Percentiles rank a stretch among this genome's conserved stretches.
These are phyloP conservation scores for Apeltes quadracus DNA, from an alignment of 2,113 vertebrate genomes.

Conservation along the genomic window DNA sequence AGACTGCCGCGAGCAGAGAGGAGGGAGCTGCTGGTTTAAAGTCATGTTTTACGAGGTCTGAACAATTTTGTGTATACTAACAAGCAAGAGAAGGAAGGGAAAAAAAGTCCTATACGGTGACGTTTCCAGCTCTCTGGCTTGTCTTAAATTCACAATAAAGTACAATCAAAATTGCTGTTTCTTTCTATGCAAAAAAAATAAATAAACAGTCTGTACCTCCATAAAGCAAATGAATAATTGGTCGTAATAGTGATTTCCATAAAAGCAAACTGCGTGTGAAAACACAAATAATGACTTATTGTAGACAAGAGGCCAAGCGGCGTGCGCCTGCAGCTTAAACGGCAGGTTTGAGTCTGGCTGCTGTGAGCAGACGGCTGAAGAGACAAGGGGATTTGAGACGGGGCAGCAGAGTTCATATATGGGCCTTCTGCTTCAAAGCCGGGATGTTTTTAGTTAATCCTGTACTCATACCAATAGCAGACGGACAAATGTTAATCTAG, in stretches of 20 bases:
- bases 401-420: conserved; percentile 62
- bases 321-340: conserved; percentile 30
- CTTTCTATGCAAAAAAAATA: neutral
- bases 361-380: conserved; percentile 45
- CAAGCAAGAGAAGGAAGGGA: conserved; percentile 6
- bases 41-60: conserved; percentile 71
- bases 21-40: conserved; percentile 62
- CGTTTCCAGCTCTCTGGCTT: conserved; percentile 10
- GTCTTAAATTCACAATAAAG: conserved; percentile 13
- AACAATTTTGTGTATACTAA: conserved; percentile 54
- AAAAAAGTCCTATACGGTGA: conserved; percentile 6
- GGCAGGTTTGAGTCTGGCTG: conserved; percentile 21
- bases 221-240: neutral
- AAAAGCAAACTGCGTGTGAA: conserved; percentile 12
- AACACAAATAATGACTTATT: conserved; percentile 6
- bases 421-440: conserved; percentile 59
- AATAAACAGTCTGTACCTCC: neutral
- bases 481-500: conserved; percentile 68
- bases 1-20: conserved; percentile 30
- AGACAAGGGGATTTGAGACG: conserved; percentile 59
- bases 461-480: conserved; percentile 49
- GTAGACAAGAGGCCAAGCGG: conserved; percentile 37
- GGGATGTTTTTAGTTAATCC: conserved; percentile 72
- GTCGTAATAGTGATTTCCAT: conserved; percentile 15
- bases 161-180: neutral